Percentiles rank a stretch among this genome's conserved stretches.
Evolutionary conservation across 2,113 vertebrate genomes (phyloP).

Genomic region (Urocolius indicus): DNA sequence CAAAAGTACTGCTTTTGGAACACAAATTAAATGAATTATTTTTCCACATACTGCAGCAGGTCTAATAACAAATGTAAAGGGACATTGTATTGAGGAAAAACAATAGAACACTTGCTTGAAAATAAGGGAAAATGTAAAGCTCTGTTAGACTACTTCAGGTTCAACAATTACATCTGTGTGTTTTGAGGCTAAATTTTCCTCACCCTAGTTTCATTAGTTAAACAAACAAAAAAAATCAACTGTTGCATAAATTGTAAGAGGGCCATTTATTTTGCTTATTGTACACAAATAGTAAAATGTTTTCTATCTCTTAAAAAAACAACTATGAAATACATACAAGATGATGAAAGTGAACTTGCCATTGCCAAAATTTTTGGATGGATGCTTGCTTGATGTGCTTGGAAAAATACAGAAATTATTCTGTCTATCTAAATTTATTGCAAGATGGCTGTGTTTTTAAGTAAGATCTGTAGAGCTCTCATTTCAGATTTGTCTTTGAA

Average conservation of each 20-base stretch:
- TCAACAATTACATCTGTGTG: neutral
- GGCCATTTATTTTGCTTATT: neutral
- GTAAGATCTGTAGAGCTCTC: neutral
- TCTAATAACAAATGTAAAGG: neutral
- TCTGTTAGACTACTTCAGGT: neutral
- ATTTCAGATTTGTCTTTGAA: neutral
- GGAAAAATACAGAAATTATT: neutral
- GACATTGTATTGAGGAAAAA: neutral
- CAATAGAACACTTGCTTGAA: neutral
- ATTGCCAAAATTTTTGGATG: neutral
- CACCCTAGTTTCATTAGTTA: neutral
- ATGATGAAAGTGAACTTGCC: neutral
- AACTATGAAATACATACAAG: neutral
- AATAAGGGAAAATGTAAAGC: neutral
- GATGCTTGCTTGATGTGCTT: neutral
- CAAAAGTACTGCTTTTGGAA: neutral
- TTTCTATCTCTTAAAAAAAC: neutral
- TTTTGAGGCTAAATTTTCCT: neutral
- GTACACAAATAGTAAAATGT: neutral
- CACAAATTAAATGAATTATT: neutral
- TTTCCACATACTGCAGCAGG: neutral
- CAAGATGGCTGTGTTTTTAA: neutral
- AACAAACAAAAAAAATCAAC: neutral
- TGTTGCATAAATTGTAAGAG: neutral
- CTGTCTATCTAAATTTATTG: neutral